phyloP scores from a whole-genome alignment of 2,113 vertebrate species.

The Prietella phreatophila region DNA sequence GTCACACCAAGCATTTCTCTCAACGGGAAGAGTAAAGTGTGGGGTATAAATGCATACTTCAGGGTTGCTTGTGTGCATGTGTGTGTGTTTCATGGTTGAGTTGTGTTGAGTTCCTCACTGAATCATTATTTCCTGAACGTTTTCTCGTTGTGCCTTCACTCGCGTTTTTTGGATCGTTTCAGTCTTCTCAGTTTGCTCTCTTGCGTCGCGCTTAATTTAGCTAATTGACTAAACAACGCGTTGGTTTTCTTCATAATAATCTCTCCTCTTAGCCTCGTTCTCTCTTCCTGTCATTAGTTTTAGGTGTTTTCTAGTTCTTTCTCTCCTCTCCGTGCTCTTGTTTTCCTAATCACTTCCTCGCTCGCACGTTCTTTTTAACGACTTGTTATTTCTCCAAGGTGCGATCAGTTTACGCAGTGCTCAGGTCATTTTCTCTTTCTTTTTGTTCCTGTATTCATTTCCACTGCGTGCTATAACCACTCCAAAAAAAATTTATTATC shows the following conservation, averaged over 20 bases:
- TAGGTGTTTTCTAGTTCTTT: slow-evolving; percentile 34
- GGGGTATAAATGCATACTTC: not conserved
- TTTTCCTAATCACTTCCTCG: slow-evolving; percentile 42
- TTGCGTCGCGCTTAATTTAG: slow-evolving; percentile 35
- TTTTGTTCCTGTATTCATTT: not conserved
- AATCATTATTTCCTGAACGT: slow-evolving; percentile 1
- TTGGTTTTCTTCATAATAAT: slow-evolving; percentile 31
- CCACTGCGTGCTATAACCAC: no score
- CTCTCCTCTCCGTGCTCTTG: slow-evolving; percentile 26
- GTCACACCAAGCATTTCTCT: not conserved
- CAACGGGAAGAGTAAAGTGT: not conserved
- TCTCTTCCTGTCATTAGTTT: slow-evolving; percentile 40
- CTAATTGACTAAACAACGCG: slow-evolving; percentile 40
- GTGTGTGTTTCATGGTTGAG: not conserved
- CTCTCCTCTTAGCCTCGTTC: slow-evolving; percentile 18
- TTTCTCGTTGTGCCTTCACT: slow-evolving; percentile 1
- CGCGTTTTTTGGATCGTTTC: not conserved
- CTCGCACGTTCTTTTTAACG: slow-evolving; percentile 46
- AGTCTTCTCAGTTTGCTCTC: slow-evolving; percentile 16
- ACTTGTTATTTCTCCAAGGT: slow-evolving; percentile 48
- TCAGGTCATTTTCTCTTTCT: slow-evolving; percentile 5
- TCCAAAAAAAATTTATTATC: not conserved
- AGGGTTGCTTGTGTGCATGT: not conserved
- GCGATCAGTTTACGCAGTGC: slow-evolving; percentile 41
- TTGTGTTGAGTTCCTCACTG: not conserved